Evolutionary conservation across 2,113 vertebrate species (phyloP).

Genomic region (Probosciger aterrimus): DNA sequence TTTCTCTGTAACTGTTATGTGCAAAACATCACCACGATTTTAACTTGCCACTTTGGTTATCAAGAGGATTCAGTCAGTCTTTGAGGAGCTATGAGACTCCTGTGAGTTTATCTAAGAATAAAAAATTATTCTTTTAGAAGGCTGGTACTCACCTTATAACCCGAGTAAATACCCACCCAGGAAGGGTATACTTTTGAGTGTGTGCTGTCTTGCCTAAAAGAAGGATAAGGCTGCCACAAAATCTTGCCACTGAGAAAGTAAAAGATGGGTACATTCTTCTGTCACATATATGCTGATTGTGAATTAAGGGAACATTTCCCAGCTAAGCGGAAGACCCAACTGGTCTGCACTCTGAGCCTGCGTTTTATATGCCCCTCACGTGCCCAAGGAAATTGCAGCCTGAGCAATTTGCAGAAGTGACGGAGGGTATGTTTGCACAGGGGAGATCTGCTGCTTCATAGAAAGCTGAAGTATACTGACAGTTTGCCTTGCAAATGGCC

Average conservation of each 20-base stretch:
- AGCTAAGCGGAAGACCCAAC: neutral
- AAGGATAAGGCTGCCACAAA: neutral
- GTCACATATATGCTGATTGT: neutral
- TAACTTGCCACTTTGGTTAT: neutral
- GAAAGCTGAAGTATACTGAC: neutral
- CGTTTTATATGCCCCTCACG: fast-evolving
- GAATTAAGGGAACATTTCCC: neutral
- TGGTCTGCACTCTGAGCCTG: neutral
- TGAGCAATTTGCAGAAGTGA: neutral
- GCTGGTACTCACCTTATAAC: neutral
- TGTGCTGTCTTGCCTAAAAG: neutral
- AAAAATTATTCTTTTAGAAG: neutral
- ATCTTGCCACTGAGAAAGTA: neutral
- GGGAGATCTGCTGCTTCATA: neutral
- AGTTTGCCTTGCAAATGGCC: neutral
- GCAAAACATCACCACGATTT: neutral
- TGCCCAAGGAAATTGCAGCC: neutral
- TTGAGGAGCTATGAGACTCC: neutral
- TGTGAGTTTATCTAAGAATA: neutral
- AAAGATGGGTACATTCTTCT: neutral
- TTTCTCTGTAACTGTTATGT: neutral
- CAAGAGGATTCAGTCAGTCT: neutral
- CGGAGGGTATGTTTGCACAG: neutral
- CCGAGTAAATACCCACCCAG: neutral
- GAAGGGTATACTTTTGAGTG: neutral